Percentiles rank a stretch among this genome's conserved stretches.
phyloP scores from a whole-genome alignment of 2,888 invertebrate species.

The Parnassius mnemosyne region DNA sequence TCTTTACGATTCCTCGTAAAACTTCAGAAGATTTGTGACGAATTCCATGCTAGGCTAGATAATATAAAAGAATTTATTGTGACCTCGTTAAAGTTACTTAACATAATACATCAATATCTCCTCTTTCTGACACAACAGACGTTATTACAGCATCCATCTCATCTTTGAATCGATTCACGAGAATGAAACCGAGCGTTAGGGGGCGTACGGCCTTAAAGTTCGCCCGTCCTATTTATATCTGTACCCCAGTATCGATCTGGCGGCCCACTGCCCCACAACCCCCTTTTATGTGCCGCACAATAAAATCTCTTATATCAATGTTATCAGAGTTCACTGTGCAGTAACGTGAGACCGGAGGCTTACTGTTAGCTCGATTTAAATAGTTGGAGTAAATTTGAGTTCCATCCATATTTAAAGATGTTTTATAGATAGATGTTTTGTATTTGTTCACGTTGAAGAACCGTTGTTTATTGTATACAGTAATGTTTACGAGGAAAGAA shows the following conservation, averaged over 20 bases:
- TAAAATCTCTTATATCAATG: conserved; percentile 46
- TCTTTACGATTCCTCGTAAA: conserved; percentile 23
- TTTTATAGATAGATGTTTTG: conserved; percentile 32
- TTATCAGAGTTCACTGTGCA: conserved; percentile 49
- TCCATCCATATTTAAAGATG: conserved; percentile 44
- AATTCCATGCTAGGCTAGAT: conserved; percentile 10
- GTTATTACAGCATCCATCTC: conserved; percentile 45
- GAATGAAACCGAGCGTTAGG: conserved; percentile 64
- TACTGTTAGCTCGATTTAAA: conserved; percentile 41
- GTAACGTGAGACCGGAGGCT: conserved; percentile 31
- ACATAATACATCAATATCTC: conserved; percentile 21
- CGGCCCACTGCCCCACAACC: conserved; percentile 75
- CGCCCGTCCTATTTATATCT: conserved; percentile 73
- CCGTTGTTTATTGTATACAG: conserved; percentile 29
- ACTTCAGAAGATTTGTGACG: conserved; percentile 12
- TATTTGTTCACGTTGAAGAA: conserved; percentile 25
- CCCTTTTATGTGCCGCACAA: conserved; percentile 47
- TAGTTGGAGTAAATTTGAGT: conserved; percentile 51
- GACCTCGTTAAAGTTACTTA: conserved; percentile 17
- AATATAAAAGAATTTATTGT: conserved; percentile 25
- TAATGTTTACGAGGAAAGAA: conserved; percentile 30
- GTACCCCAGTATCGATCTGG: conserved; percentile 71
- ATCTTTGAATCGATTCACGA: conserved; percentile 54
- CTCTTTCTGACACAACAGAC: conserved; percentile 28
- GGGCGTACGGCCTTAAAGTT: conserved; percentile 52